A percentile compares a stretch with the other conserved stretches of the same genome.
phyloP scores from a whole-genome alignment of 2,888 invertebrate species.

The Dryadula phaetusa region DNA sequence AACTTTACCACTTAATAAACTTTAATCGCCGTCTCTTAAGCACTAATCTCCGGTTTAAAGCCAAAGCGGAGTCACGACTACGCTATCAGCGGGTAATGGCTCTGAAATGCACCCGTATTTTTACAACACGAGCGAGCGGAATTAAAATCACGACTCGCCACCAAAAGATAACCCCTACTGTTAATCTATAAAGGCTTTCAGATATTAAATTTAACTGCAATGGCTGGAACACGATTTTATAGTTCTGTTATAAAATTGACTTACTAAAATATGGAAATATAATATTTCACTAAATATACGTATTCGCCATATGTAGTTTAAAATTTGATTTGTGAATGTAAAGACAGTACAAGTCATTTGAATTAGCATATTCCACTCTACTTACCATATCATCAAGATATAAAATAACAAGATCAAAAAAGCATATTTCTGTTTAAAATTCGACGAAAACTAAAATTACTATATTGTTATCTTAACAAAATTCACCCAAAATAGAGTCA shows the following conservation, averaged over 20 bases:
- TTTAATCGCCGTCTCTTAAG: slow-evolving; percentile 20
- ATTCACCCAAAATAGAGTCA: slow-evolving; percentile 31
- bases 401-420: slow-evolving; percentile 10
- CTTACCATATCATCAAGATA: slow-evolving; percentile 2
- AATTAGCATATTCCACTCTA: slow-evolving; percentile 14
- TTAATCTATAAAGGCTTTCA: slow-evolving; percentile 29
- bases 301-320: not conserved
- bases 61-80: slow-evolving; percentile 49
- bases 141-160: slow-evolving; percentile 50
- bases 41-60: slow-evolving; percentile 10
- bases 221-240: slow-evolving; percentile 15
- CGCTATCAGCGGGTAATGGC: slow-evolving; percentile 47
- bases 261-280: not conserved
- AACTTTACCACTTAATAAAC: slow-evolving; percentile 2
- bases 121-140: slow-evolving; percentile 48
- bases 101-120: slow-evolving; percentile 50
- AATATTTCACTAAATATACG: not conserved
- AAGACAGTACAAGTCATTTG: not conserved
- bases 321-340: not conserved
- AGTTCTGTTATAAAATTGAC: slow-evolving; percentile 8
- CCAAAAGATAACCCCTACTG: slow-evolving; percentile 37
- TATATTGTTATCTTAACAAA: slow-evolving; percentile 19
- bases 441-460: slow-evolving; percentile 10
- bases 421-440: not conserved
- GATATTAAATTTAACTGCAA: slow-evolving; percentile 25